Evolutionary conservation across 53 echinoderm and acorn worm genomes (phyloP).

Genomic region (Mesocentrotus franciscanus): DNA sequence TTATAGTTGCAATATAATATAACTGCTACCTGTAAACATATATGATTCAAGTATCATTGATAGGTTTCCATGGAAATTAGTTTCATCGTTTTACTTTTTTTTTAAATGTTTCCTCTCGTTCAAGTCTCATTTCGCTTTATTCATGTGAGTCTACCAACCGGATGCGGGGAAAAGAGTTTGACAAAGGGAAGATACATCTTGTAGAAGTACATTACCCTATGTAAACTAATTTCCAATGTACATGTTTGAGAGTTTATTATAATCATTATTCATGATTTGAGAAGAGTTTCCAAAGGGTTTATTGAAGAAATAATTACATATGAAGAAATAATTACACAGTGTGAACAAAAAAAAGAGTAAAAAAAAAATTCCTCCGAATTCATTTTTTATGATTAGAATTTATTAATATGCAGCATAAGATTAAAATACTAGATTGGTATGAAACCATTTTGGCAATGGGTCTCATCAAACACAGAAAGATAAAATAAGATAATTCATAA

Average conservation of each 20-base stretch:
- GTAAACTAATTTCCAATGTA: not conserved
- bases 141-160: not conserved
- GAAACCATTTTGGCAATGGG: no score
- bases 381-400: not conserved
- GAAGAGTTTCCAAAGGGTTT: no score
- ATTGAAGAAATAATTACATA: no score
- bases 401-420: not conserved
- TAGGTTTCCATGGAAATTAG: not conserved
- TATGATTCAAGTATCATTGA: conserved; percentile 26
- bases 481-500: no score
- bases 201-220: not conserved
- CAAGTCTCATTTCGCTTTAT: not conserved
- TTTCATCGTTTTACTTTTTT: not conserved
- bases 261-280: no score
- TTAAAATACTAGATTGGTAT: no score
- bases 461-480: no score
- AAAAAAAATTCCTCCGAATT: no score
- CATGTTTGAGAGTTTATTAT: not conserved
- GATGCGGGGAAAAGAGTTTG: not conserved
- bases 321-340: no score
- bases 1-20: conserved; percentile 45
- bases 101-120: not conserved
- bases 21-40: conserved; percentile 60
- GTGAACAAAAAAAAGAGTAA: no score
- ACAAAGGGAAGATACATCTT: not conserved